Conservation (phyloP, 1,140 invertebrate genomes). For the Homarus americanus region DNA sequence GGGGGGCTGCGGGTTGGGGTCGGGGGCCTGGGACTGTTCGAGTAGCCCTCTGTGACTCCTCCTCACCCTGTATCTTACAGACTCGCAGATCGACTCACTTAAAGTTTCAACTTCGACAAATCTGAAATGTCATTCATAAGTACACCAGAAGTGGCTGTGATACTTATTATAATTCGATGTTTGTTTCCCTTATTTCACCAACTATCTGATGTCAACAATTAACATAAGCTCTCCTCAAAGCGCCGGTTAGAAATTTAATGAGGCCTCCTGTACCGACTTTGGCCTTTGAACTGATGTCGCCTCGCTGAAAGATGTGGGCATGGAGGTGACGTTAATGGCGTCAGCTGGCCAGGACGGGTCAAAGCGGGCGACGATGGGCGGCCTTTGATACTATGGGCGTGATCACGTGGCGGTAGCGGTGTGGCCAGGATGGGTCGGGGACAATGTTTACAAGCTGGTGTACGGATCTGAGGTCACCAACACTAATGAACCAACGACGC, state of each 20-base stretch:
- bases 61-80: no score
- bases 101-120: no score
- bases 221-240: no score
- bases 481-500: conserved; percentile 13
- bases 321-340: conserved; percentile 61
- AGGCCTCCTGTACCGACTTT: conserved; percentile 32
- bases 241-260: no score
- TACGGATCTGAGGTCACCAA: background rate
- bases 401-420: background rate
- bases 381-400: conserved; percentile 54
- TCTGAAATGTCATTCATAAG: no score
- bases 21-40: background rate
- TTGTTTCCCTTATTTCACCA: no score
- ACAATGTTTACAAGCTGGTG: background rate
- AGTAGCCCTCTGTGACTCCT: no score
- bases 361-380: conserved; percentile 47
- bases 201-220: no score
- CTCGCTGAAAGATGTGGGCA: conserved; percentile 38
- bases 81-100: no score
- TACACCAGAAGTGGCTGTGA: no score
- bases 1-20: conserved; percentile 2
- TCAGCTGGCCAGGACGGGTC: conserved; percentile 59
- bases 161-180: no score
- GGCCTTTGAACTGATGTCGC: conserved; percentile 40
- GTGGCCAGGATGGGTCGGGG: background rate